Percentiles rank a stretch among this genome's conserved stretches.
Conservation (phyloP, 2,888 invertebrate genomes). For the Cataglyphis albicans region DNA sequence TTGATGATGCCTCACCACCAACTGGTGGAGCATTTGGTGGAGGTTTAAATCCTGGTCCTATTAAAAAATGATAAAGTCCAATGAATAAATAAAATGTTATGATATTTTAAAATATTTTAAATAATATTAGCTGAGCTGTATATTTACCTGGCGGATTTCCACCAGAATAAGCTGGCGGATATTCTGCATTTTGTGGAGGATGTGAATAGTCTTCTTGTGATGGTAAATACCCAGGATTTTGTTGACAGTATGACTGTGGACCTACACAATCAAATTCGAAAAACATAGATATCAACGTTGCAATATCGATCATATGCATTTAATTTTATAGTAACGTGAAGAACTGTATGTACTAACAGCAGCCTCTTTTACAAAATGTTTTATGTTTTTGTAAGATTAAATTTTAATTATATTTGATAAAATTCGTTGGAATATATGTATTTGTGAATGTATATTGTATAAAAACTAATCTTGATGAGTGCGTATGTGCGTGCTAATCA, state of each 20-base stretch:
- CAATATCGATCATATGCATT: not conserved
- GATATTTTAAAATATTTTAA: not conserved
- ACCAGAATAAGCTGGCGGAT: conserved; percentile 76
- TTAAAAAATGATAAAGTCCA: not conserved
- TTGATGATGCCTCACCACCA: conserved; percentile 64
- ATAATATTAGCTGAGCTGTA: not conserved
- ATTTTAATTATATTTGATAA: conserved; percentile 8
- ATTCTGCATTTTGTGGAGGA: conserved; percentile 70
- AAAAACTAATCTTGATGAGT: not conserved
- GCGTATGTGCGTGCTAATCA: not conserved
- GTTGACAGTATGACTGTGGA: conserved; percentile 67
- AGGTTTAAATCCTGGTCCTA: conserved; percentile 77
- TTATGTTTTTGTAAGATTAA: conserved; percentile 3
- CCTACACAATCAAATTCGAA: conserved; percentile 70
- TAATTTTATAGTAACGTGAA: conserved; percentile 29
- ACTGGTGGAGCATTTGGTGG: conserved; percentile 75
- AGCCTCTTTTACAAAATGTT: conserved; percentile 30
- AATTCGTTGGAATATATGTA: not conserved
- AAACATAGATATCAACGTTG: conserved; percentile 39
- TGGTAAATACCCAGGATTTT: conserved; percentile 79
- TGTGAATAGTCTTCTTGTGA: conserved; percentile 62
- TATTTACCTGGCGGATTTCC: conserved; percentile 67
- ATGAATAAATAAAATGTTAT: not conserved
- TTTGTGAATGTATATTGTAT: not conserved
- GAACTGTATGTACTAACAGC: conserved; percentile 57